Conservation (phyloP, 1,140 invertebrate species). For the Brachionus rubens region DNA sequence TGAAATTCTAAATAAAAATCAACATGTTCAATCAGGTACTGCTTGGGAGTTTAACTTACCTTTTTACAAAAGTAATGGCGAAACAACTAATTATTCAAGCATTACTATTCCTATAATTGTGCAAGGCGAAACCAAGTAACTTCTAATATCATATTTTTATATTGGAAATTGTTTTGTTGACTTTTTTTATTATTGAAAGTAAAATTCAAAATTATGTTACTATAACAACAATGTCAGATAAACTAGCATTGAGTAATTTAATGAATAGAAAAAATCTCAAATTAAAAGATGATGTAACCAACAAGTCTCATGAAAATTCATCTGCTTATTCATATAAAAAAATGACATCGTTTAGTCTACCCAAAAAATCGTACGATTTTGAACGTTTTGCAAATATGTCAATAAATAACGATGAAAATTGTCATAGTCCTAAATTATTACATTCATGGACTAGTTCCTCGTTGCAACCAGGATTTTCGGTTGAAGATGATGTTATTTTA, state of each 20-base stretch:
- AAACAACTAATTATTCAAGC: background rate
- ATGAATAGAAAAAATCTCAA: conserved; percentile 53
- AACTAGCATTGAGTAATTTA: conserved; percentile 51
- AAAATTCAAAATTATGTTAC: conserved; percentile 68
- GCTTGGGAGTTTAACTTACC: conserved; percentile 7
- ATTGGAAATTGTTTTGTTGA: background rate
- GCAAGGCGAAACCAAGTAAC: conserved; percentile 43
- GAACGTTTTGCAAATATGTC: background rate
- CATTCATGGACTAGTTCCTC: background rate
- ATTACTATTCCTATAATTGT: conserved; percentile 41
- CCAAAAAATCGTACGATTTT: conserved; percentile 29
- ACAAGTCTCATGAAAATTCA: background rate
- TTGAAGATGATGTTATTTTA: background rate
- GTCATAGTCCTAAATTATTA: background rate
- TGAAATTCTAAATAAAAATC: conserved; percentile 48
- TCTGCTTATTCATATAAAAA: background rate
- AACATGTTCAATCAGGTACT: background rate
- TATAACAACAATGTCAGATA: conserved; percentile 65
- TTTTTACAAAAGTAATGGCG: background rate
- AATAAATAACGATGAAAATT: background rate
- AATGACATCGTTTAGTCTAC: background rate
- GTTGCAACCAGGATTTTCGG: background rate
- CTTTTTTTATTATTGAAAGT: conserved; percentile 49
- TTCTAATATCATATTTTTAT: background rate
- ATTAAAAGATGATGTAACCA: conserved; percentile 50